phyloP scores from a whole-genome alignment of 2,113 vertebrate species.

The Mormoops blainvillei region DNA sequence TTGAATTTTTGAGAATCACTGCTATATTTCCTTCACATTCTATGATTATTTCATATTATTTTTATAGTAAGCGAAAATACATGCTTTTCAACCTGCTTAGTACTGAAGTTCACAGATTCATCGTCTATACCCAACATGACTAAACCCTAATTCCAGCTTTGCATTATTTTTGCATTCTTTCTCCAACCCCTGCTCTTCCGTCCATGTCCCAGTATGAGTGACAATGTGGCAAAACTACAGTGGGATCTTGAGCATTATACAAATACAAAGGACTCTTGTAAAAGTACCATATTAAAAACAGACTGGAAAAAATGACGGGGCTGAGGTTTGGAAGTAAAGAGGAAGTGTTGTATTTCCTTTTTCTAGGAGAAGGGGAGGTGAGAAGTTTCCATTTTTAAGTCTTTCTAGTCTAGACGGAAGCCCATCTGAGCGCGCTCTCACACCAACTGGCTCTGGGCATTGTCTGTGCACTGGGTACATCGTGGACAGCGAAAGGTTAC shows the following conservation, averaged over 20 bases:
- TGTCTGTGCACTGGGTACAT: neutral
- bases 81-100: neutral
- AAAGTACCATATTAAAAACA: neutral
- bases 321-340: neutral
- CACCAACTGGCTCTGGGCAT: neutral
- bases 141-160: neutral
- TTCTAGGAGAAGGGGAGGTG: neutral
- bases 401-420: neutral
- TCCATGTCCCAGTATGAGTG: neutral
- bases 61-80: neutral
- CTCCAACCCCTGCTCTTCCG: neutral
- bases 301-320: neutral
- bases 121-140: neutral
- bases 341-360: neutral
- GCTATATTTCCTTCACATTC: neutral
- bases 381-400: slow-evolving; percentile 17
- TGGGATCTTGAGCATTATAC: neutral
- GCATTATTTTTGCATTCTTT: neutral
- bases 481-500: neutral
- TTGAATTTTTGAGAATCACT: neutral
- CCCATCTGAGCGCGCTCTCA: neutral
- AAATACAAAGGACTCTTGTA: neutral
- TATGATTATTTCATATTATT: neutral
- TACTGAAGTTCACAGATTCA: neutral
- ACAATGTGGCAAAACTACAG: neutral